Conservation (phyloP, 2,113 vertebrate genomes). For the Myiozetetes cayanensis region DNA sequence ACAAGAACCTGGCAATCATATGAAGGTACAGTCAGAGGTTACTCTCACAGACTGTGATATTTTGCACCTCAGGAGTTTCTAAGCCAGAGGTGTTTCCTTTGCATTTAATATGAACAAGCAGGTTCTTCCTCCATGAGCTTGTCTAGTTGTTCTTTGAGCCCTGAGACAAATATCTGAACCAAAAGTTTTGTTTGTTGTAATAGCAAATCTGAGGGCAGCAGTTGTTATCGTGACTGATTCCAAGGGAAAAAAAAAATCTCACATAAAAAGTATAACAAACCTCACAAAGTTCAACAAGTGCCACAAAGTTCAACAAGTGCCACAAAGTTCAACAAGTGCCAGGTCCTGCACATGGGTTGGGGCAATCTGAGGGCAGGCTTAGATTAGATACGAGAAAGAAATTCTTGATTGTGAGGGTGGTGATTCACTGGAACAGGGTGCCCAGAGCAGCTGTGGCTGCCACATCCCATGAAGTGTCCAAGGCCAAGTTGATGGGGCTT, state of each 20-base stretch:
- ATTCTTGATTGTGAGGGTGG: not conserved
- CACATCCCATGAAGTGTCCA: accelerated
- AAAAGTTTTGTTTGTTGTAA: not conserved
- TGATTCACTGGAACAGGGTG: not conserved
- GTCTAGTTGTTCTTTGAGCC: not conserved
- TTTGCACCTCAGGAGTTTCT: not conserved
- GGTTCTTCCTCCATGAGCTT: not conserved
- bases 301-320: too few relatives aligned
- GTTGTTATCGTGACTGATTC: not conserved
- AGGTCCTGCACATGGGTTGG: not conserved
- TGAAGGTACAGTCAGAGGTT: not conserved
- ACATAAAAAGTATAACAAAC: not conserved
- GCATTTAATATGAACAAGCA: not conserved
- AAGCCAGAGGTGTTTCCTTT: not conserved
- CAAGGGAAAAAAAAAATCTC: not conserved
- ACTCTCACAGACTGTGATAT: not conserved
- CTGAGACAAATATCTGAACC: not conserved
- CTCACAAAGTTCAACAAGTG: not conserved
- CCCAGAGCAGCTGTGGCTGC: not conserved
- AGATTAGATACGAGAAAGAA: not conserved
- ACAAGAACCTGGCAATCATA: not conserved
- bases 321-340: not conserved
- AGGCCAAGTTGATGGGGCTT: not conserved
- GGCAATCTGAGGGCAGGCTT: not conserved
- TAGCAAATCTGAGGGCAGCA: not conserved